Base-by-base conservation (phyloP, 2,113 vertebrate species). In the Hypanus sabinus region DNA sequence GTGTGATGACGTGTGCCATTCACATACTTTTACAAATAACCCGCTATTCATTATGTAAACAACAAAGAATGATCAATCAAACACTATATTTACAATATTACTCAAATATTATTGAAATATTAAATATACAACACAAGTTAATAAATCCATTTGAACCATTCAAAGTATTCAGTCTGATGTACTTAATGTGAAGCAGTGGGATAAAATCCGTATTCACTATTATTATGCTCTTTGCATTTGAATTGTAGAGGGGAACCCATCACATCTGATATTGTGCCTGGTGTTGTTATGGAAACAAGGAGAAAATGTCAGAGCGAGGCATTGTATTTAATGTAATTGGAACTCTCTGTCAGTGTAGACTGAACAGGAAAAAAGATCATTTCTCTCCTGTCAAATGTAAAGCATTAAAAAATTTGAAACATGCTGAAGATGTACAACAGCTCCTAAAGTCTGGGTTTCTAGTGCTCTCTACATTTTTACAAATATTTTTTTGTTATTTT, bases 241-340 rank as follows among this genome's bases (percentile, higher is more conserved):
- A 93, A 93, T 55, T 93, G 68, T 16, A 27, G 70, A 4, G 71
- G 36, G 27, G 36, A 93, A 20, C 91, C 68, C 24, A 73, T 93
- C 38, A 93, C 33, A 73, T 73, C 27, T 93, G 91, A 93, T 70
- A 93, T 38, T 73, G 38, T 93, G 70, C 22, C 10, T 24, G 24
- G 70, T 75, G 91, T 93, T 93, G 91, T 73, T 73, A 93, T 73
- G 91, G 91, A 93, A 93, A 93, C 91, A 12, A 55, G 91, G 18
- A 73, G 68, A 75, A 36, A 38, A 38, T 93, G 70, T 30, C 38
- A 33, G 36, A 75, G 60, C 30, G 33, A 33, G 60, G 27, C 22
- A 55, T 55, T 93, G 65, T 55, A 33, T 3, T 70, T 24, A 20
- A 30, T 71, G 10, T 71, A 55, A 73, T 93, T 93, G 68, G 22